phyloP scores from a whole-genome alignment of 1,140 invertebrate genomes.

The Leptopilina clavipes region DNA sequence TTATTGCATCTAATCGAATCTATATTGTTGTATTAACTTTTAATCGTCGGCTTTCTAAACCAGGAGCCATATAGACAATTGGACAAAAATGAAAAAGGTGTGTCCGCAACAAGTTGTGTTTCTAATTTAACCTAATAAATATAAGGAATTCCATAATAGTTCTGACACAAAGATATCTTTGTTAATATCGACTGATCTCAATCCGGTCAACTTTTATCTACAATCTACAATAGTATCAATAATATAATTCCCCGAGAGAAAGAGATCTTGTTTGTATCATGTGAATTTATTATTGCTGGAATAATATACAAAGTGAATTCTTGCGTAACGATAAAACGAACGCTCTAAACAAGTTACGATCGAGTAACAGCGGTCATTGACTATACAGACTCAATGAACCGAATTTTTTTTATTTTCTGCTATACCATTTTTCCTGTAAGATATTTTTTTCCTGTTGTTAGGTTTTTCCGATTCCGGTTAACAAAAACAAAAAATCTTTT shows the following conservation, averaged over 20 bases:
- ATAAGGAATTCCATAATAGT: not conserved
- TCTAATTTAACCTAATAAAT: constrained; percentile 13
- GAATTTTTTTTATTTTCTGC: not conserved
- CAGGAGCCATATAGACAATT: too few species aligned
- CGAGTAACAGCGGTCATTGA: constrained; percentile 11
- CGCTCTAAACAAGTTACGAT: not conserved
- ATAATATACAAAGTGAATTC: not conserved
- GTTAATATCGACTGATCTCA: not conserved
- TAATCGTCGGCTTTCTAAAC: too few species aligned
- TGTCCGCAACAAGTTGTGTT: not conserved
- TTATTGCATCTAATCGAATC: too few species aligned
- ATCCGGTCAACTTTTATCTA: not conserved
- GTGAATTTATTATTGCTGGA: not conserved
- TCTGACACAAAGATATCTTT: constrained; percentile 9
- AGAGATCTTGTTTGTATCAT: not conserved
- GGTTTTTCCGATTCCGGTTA: too few species aligned
- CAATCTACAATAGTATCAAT: constrained; percentile 20
- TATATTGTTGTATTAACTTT: too few species aligned
- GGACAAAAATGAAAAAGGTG: too few species aligned
- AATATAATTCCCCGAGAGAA: not conserved
- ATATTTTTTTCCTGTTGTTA: too few species aligned
- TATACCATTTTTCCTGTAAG: too few species aligned
- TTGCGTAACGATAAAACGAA: not conserved
- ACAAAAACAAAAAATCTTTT: too few species aligned
- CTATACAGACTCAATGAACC: constrained; percentile 1